Evolutionary conservation across 2,888 invertebrate species (phyloP).

Genomic region (Phortica magna): DNA sequence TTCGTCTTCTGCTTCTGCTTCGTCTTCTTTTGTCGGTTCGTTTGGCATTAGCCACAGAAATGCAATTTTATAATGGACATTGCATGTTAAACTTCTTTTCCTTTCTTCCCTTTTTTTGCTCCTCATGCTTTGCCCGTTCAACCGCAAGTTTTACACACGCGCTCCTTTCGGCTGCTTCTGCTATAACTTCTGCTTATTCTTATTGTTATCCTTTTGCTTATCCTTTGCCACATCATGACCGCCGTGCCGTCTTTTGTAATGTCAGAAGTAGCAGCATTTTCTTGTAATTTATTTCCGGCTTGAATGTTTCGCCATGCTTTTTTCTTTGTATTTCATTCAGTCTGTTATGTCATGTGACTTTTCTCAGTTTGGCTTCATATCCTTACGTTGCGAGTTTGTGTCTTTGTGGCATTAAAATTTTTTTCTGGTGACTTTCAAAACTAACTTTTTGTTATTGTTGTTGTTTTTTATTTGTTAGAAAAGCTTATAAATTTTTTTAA

Average conservation of each 20-base stretch:
- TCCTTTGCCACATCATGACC: slow-evolving; percentile 41
- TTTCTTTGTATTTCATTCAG: background rate
- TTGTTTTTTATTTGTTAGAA: no score
- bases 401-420: no score
- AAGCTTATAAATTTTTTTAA: background rate
- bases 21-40: background rate
- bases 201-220: slow-evolving; percentile 34
- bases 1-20: background rate
- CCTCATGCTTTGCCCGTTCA: slow-evolving; percentile 38
- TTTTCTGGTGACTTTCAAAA: background rate
- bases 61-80: slow-evolving; percentile 66
- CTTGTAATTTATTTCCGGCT: slow-evolving; percentile 59
- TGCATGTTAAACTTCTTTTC: slow-evolving; percentile 51
- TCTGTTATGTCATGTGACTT: background rate
- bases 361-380: background rate
- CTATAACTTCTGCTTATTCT: background rate
- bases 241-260: slow-evolving; percentile 42
- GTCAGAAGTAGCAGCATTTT: slow-evolving; percentile 50
- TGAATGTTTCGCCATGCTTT: background rate
- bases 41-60: slow-evolving; percentile 47
- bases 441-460: no score
- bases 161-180: background rate
- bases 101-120: slow-evolving; percentile 42
- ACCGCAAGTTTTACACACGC: background rate
- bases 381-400: background rate